These are phyloP conservation scores for Mesorhabditis belari DNA, from an alignment of 2,888 invertebrate species.

Conservation along the genomic window DNA sequence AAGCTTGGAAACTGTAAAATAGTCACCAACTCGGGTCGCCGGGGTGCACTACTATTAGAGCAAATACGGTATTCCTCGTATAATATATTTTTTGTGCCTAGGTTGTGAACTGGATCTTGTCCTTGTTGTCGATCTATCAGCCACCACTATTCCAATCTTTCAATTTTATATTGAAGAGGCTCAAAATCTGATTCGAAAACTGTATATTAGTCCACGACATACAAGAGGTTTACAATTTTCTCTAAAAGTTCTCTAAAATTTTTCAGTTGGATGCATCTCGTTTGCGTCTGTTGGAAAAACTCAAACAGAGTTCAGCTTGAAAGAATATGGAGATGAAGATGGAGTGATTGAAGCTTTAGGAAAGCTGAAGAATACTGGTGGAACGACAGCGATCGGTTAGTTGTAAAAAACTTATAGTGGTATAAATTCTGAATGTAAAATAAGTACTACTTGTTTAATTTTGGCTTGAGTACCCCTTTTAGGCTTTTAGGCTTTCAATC, in stretches of 20 bases:
- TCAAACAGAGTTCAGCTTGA: neutral
- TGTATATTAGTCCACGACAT: neutral
- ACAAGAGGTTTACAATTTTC: neutral
- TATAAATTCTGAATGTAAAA: too few species aligned
- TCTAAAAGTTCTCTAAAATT: neutral
- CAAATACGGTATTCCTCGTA: too few species aligned
- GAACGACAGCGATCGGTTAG: neutral
- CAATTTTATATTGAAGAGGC: neutral
- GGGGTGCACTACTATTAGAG: too few species aligned
- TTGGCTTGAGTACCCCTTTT: too few species aligned
- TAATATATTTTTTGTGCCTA: neutral
- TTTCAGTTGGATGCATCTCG: neutral
- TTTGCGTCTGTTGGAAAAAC: neutral
- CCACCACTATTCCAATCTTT: neutral
- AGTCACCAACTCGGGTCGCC: too few species aligned
- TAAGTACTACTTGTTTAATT: too few species aligned
- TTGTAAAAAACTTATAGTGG: too few species aligned
- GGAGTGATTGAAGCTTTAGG: neutral
- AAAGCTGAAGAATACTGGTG: neutral
- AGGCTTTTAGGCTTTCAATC: too few species aligned
- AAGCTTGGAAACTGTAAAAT: too few species aligned
- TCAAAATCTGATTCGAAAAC: neutral
- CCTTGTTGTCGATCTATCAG: neutral
- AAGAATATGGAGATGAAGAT: neutral
- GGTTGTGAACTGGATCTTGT: neutral